Percentiles rank a stretch among this genome's conserved stretches.
Evolutionary conservation across 2,797 vertebrate species (phyloP).

Genomic region (Hoplostethus mediterraneus): DNA sequence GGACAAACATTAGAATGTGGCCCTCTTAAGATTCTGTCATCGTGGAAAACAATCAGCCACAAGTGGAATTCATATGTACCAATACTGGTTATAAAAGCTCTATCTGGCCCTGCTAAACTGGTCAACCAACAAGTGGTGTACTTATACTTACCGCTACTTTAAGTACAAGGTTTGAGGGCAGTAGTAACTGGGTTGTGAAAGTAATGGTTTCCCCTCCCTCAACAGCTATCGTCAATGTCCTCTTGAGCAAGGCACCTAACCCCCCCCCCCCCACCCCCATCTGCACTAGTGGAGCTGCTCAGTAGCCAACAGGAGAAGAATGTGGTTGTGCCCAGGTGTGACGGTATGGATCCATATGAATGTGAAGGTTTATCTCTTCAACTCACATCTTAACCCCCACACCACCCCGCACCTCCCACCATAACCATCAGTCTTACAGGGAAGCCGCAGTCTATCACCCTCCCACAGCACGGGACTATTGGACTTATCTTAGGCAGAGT

Average conservation of each 20-base stretch:
- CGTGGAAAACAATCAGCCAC: background rate
- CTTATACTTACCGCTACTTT: no score
- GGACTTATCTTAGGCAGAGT: constrained; percentile 74
- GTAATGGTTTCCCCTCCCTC: no score
- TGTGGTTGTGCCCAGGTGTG: background rate
- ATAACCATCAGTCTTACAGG: constrained; percentile 48
- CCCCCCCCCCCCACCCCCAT: no score
- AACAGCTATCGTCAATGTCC: no score
- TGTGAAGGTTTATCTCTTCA: constrained; percentile 29
- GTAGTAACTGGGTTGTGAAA: no score
- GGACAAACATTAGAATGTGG: no score
- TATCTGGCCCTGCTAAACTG: background rate
- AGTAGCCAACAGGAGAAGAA: no score
- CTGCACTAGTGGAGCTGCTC: no score
- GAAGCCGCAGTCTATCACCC: constrained; percentile 60
- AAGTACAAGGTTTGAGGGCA: no score
- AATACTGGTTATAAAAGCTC: background rate
- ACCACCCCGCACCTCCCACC: constrained; percentile 23
- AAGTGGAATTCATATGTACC: background rate
- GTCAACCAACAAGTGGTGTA: background rate
- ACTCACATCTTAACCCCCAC: background rate
- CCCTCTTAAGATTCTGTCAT: background rate
- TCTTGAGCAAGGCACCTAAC: no score
- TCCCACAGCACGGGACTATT: constrained; percentile 65
- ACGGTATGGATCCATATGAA: no score